A percentile compares a stretch with the other conserved stretches of the same genome.
Evolutionary conservation across 2,797 vertebrate species (phyloP).

Genomic region (Furcifer pardalis): DNA sequence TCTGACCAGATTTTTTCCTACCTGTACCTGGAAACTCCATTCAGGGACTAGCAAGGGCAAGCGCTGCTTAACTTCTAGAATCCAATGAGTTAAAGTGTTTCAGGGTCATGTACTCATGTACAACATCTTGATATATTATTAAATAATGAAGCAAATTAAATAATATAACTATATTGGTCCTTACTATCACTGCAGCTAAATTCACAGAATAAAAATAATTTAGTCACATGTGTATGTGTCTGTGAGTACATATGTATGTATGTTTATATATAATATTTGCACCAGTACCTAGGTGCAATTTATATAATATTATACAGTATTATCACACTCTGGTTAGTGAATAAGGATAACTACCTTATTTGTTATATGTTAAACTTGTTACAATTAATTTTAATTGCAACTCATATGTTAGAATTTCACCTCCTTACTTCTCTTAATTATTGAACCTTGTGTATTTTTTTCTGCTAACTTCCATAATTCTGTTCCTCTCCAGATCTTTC

Average conservation of each 20-base stretch:
- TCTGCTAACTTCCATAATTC: slow-evolving; percentile 14
- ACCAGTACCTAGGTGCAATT: not conserved
- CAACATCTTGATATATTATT: too few species aligned
- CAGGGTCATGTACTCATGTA: too few species aligned
- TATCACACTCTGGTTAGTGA: not conserved
- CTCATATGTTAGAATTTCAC: slow-evolving; percentile 4
- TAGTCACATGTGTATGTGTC: too few species aligned
- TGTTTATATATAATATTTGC: not conserved
- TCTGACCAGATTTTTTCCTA: too few species aligned
- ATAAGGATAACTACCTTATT: not conserved
- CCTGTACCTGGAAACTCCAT: too few species aligned
- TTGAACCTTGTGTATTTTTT: slow-evolving; percentile 25
- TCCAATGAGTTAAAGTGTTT: too few species aligned
- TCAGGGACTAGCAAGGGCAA: too few species aligned
- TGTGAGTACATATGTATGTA: not conserved
- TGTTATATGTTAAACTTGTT: slow-evolving; percentile 1
- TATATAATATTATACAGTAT: not conserved
- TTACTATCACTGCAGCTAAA: too few species aligned
- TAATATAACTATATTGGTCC: too few species aligned
- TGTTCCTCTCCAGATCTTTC: slow-evolving; percentile 38
- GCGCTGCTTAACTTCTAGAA: too few species aligned
- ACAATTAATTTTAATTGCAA: slow-evolving; percentile 27
- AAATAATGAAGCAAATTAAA: too few species aligned
- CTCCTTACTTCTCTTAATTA: slow-evolving; percentile 7
- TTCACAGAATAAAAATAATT: too few species aligned